Evolutionary conservation across 1,140 invertebrate genomes (phyloP).

Genomic region (Heliothis virescens): DNA sequence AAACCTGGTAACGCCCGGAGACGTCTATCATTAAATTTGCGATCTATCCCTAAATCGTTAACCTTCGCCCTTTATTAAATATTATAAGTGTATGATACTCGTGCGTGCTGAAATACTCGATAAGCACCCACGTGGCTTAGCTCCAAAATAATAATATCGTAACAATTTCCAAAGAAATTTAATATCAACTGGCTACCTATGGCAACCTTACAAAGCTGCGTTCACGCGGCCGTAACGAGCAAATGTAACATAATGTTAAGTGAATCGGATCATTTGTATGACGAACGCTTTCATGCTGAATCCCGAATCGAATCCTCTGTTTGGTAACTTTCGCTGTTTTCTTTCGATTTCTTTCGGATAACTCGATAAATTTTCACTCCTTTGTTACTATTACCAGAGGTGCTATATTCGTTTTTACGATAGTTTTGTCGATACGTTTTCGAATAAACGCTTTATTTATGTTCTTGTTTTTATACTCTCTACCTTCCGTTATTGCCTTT

Average conservation of each 20-base stretch:
- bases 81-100: neutral
- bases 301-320: constrained; percentile 14
- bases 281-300: constrained; percentile 19
- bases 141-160: constrained; percentile 11
- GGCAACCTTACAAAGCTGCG: constrained; percentile 5
- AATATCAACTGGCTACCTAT: neutral
- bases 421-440: constrained; percentile 28
- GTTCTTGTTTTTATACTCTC: constrained; percentile 36
- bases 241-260: constrained; percentile 27
- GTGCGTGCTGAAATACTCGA: neutral
- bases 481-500: neutral
- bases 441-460: constrained; percentile 40
- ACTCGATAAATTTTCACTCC: constrained; percentile 35
- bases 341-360: constrained; percentile 38
- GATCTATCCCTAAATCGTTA: neutral
- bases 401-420: constrained; percentile 31
- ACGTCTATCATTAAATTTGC: constrained; percentile 1
- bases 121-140: no score
- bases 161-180: constrained; percentile 23
- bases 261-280: constrained; percentile 26
- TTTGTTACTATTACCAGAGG: constrained; percentile 13
- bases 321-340: constrained; percentile 30
- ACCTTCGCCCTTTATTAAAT: neutral
- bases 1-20: neutral
- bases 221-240: neutral